Percentiles rank a stretch among this genome's conserved stretches.
Evolutionary conservation across 2,797 vertebrate species (phyloP).

Genomic region (Premnoplex brunnescens): DNA sequence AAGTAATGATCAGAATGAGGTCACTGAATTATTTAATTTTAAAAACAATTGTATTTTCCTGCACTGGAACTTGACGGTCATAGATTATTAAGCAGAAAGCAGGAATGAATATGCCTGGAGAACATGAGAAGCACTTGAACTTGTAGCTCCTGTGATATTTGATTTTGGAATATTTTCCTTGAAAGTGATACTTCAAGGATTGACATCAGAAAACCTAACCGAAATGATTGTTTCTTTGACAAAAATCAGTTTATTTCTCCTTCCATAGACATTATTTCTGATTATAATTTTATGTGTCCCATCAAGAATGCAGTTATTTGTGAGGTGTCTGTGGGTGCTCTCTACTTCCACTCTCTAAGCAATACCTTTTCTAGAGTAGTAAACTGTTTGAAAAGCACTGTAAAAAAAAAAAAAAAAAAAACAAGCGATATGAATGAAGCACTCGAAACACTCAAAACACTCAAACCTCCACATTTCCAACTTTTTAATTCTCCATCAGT

Average conservation of each 20-base stretch:
- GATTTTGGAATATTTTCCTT: conserved; percentile 4
- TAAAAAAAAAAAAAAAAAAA: background rate
- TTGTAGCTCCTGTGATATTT: background rate
- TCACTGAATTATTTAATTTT: conserved; percentile 27
- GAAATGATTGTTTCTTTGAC: background rate
- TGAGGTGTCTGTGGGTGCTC: background rate
- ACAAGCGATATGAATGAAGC: background rate
- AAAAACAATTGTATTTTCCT: conserved; percentile 9
- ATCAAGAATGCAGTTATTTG: background rate
- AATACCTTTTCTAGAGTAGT: background rate
- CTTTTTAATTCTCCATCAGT: conserved; percentile 38
- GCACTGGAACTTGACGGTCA: background rate
- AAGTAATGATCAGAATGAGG: conserved; percentile 25
- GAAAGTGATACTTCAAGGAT: background rate
- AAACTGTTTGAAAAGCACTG: background rate
- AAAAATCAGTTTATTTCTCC: conserved; percentile 15
- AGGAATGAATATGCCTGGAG: background rate
- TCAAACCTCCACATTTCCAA: background rate
- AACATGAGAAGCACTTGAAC: background rate
- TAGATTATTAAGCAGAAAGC: background rate
- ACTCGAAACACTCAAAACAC: background rate
- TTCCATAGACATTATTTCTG: background rate
- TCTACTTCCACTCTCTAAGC: background rate
- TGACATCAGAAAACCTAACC: background rate
- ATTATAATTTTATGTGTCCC: background rate